Conservation (phyloP, 53 echinoderm and acorn worm genomes). For the Luidia sarsii region DNA sequence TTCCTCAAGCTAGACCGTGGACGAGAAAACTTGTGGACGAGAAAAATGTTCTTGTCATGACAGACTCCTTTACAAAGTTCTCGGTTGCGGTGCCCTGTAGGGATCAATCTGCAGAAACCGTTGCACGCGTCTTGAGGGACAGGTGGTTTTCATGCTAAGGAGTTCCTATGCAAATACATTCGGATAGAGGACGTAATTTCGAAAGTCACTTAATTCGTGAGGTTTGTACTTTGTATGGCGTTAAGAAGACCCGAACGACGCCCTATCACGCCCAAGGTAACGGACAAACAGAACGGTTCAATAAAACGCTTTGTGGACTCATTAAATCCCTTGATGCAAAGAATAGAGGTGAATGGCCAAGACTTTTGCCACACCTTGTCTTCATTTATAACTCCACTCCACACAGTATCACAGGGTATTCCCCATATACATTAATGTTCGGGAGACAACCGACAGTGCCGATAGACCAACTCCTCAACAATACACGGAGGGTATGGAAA, state of each 20-base stretch:
- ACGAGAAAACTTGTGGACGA: not conserved
- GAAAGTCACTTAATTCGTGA: conserved; percentile 15
- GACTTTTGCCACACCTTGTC: conserved; percentile 26
- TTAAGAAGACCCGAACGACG: too few relatives aligned
- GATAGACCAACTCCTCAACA: conserved; percentile 13
- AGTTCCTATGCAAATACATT: too few relatives aligned
- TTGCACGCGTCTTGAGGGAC: conserved; percentile 39
- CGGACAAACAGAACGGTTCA: conserved; percentile 28
- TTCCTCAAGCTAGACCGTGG: conserved; percentile 53
- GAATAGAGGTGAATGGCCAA: conserved; percentile 34
- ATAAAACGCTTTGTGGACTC: conserved; percentile 44
- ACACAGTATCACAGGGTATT: conserved; percentile 7
- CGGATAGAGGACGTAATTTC: conserved; percentile 11
- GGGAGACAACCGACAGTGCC: not conserved
- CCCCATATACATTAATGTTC: conserved; percentile 31
- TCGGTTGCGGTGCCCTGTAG: conserved; percentile 25
- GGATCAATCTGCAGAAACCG: not conserved
- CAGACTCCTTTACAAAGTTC: conserved; percentile 49
- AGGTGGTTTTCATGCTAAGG: not conserved
- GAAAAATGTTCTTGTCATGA: conserved; percentile 55
- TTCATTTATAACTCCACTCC: conserved; percentile 49
- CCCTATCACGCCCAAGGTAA: not conserved
- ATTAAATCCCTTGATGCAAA: conserved; percentile 26
- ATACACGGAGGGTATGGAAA: not conserved
- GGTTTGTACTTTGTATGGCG: conserved; percentile 27